Evolutionary conservation across 2,113 vertebrate species (phyloP).

Genomic region (Hippocampus barbouri): DNA sequence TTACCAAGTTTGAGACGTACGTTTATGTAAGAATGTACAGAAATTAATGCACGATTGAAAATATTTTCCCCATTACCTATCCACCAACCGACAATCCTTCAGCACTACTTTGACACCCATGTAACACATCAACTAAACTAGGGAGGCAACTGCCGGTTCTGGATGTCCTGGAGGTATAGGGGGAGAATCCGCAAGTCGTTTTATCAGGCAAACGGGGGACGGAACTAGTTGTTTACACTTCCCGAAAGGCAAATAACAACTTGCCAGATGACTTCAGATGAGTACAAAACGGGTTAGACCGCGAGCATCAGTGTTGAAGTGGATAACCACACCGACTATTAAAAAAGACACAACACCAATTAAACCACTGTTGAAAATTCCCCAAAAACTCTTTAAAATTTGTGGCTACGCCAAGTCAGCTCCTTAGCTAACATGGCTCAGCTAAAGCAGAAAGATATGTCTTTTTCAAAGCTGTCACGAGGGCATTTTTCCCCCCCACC

Average conservation of each 20-base stretch:
- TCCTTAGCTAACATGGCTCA: constrained; percentile 69
- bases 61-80: not conserved
- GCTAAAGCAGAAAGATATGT: constrained; percentile 61
- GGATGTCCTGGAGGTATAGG: not conserved
- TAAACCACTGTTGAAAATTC: constrained; percentile 26
- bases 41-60: not conserved
- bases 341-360: constrained; percentile 25
- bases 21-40: not conserved
- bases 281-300: not conserved
- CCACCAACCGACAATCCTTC: not conserved
- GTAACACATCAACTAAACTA: not conserved
- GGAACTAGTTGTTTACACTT: not conserved
- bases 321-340: not conserved
- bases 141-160: not conserved
- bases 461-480: constrained; percentile 9
- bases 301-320: not conserved
- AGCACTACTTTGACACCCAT: not conserved
- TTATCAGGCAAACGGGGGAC: not conserved
- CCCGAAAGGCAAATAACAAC: not conserved
- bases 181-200: not conserved
- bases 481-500: constrained; percentile 5
- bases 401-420: constrained; percentile 67
- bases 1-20: not conserved
- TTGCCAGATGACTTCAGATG: not conserved
- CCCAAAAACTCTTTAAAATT: constrained; percentile 9